Conservation (phyloP, 1,140 invertebrate genomes). For the Mizuhopecten yessoensis region DNA sequence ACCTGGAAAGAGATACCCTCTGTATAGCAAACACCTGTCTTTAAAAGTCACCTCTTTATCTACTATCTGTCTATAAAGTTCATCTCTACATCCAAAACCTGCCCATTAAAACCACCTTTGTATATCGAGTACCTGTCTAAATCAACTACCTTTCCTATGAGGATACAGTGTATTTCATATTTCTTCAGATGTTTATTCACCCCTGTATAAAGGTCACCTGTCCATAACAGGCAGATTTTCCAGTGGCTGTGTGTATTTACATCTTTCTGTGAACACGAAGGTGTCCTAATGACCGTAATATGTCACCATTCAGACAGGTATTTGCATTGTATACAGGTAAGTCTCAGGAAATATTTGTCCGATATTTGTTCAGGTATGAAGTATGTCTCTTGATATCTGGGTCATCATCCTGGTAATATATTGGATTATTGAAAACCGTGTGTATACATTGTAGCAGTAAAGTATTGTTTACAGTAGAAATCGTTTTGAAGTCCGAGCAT, state of each 20-base stretch:
- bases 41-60: background rate
- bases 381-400: background rate
- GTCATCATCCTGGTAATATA: background rate
- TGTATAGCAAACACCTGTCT: background rate
- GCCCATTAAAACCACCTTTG: background rate
- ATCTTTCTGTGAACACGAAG: background rate
- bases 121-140: background rate
- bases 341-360: background rate
- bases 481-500: background rate
- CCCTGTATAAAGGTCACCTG: background rate
- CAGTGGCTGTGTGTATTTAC: background rate
- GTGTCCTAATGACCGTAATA: background rate
- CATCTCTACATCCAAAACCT: background rate
- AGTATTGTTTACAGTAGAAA: background rate
- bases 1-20: background rate
- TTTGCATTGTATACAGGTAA: background rate
- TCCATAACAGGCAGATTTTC: background rate
- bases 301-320: background rate
- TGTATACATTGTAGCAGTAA: too few relatives aligned
- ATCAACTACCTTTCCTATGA: too few relatives aligned
- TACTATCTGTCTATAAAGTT: background rate
- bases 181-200: too few relatives aligned
- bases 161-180: too few relatives aligned
- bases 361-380: conserved; percentile 10
- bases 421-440: background rate